phyloP scores from a whole-genome alignment of 2,797 vertebrate species.

The Ispidina picta region DNA sequence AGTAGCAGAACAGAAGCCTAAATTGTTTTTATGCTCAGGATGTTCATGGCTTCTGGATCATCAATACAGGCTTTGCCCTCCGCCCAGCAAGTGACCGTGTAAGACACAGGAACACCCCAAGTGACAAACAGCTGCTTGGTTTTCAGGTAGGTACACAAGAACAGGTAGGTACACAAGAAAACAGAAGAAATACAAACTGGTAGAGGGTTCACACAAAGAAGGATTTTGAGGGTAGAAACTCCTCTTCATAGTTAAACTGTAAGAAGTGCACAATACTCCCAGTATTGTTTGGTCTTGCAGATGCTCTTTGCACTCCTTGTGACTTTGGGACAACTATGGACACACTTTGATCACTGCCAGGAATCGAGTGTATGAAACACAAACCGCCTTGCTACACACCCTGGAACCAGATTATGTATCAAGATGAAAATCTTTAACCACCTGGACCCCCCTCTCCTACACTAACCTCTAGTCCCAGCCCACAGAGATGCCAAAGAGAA shows the following conservation, averaged over 20 bases:
- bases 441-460: background rate
- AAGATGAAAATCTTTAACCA: background rate
- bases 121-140: background rate
- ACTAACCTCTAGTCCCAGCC: background rate
- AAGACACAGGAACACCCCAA: background rate
- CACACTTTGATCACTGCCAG: background rate
- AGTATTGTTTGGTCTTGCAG: background rate
- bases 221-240: background rate
- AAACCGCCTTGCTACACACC: background rate
- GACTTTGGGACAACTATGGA: background rate
- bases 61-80: accelerated
- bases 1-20: accelerated
- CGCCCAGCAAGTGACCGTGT: background rate
- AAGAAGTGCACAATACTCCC: background rate
- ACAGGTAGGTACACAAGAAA: background rate
- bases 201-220: background rate
- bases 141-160: background rate
- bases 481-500: background rate
- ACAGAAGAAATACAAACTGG: background rate
- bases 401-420: background rate
- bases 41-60: background rate
- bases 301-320: background rate
- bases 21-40: accelerated
- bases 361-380: background rate
- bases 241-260: background rate